Evolutionary conservation across 1,140 invertebrate genomes (phyloP).

Genomic region (Paraescarpia echinospica): DNA sequence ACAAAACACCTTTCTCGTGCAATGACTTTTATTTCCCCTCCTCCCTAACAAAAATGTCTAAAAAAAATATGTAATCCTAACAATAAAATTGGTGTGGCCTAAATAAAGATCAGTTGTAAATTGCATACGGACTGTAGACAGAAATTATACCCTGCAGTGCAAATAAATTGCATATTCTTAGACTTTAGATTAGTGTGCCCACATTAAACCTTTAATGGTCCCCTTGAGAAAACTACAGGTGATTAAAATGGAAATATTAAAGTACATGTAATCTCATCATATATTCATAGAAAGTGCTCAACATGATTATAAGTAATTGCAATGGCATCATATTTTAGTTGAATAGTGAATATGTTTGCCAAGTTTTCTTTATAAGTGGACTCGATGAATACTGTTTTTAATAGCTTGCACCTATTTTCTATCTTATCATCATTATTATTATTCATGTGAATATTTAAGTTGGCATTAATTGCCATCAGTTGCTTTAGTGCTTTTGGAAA

Average conservation of each 20-base stretch:
- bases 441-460: background rate
- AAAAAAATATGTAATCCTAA: too few species aligned
- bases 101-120: background rate
- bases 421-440: background rate
- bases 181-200: background rate
- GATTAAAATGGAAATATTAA: constrained; percentile 7
- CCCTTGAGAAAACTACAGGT: background rate
- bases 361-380: background rate
- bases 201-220: background rate
- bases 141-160: constrained; percentile 4
- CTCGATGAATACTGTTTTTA: background rate
- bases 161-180: background rate
- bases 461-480: background rate
- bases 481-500: background rate
- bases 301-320: background rate
- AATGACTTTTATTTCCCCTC: too few species aligned
- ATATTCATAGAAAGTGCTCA: background rate
- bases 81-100: too few species aligned
- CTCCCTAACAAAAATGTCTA: too few species aligned
- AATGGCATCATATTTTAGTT: background rate
- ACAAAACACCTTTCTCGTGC: too few species aligned
- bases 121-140: background rate
- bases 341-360: background rate
- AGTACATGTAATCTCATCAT: constrained; percentile 1
- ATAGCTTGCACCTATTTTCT: background rate